Percentiles rank a stretch among this genome's conserved stretches.
These are phyloP conservation scores for Acanthococcus lagerstroemiae DNA, from an alignment of 2,888 invertebrate genomes.

Conservation along the genomic window DNA sequence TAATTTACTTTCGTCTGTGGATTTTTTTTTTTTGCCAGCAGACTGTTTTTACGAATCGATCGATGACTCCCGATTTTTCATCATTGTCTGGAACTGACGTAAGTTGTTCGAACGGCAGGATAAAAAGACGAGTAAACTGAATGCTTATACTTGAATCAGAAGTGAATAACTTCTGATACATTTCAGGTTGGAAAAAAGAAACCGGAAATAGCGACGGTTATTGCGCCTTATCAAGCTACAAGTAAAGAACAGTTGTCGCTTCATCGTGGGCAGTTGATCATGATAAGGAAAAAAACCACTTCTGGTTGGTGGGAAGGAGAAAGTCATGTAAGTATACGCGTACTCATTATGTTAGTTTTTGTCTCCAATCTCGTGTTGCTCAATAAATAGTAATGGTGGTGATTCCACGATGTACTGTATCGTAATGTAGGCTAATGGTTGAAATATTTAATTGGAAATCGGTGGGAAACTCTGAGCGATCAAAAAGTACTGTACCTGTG, in stretches of 20 bases:
- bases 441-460: too few relatives aligned
- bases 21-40: conserved; percentile 4
- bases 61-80: conserved; percentile 38
- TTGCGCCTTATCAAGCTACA: conserved; percentile 83
- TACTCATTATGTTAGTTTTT: too few relatives aligned
- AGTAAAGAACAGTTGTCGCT: conserved; percentile 86
- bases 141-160: neutral
- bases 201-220: conserved; percentile 86
- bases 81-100: conserved; percentile 15
- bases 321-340: conserved; percentile 55
- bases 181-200: conserved; percentile 58
- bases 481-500: too few relatives aligned
- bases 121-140: too few relatives aligned
- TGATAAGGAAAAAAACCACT: conserved; percentile 92
- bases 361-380: too few relatives aligned
- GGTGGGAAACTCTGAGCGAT: too few relatives aligned
- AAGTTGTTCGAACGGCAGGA: too few relatives aligned
- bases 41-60: conserved; percentile 24
- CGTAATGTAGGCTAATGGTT: too few relatives aligned
- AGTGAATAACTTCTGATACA: neutral
- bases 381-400: too few relatives aligned
- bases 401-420: too few relatives aligned
- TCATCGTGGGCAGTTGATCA: conserved; percentile 81
- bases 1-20: too few relatives aligned
- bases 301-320: conserved; percentile 99